Evolutionary conservation across 2,797 vertebrate species (phyloP), one percentile per base, ranked within the genome.

Genomic region (Eospalax fontanierii): DNA sequence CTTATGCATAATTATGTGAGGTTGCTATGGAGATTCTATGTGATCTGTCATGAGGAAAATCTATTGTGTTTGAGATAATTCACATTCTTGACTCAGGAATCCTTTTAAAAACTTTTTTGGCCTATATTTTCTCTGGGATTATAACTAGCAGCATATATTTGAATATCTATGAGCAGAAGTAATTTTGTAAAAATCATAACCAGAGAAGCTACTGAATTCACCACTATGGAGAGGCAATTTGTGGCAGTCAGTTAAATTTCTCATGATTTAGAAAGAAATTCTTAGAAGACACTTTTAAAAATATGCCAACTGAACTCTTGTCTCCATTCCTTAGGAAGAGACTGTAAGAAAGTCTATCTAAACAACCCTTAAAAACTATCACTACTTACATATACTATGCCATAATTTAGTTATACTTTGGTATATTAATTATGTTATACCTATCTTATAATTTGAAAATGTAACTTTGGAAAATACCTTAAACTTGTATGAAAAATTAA

Each of bases 21-120:
- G 98, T 98, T 98, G 97, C 98, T 98, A 98, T 96, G 98, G 98
- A 97, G 98, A 98, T 98, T 98, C 94, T 50, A 59, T 94, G 96
- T 98, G 97, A 98, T 98, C 98, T 98, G 94, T 98, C 98, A 98
- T 91, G 95, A 98, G 96, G 94, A 98, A 98, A 98, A 98, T 97
- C 98, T 94, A 97, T 97, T 95, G 97, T 98, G 96, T 97, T 98
- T 95, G 95, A 97, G 97, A 97, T 97, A 88, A 98, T 98, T 95
- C 95, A 97, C 71, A n/a, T 79, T 92, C 97, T 97, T 97, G 97
- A 98, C 96, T 76, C 0, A 91, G 50, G 50, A 95, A 98, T 97
- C 84, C 71, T 91, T 87, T 11, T 71, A 33, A 22, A 33, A 61
- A 33, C 26, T 15, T 35, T 10, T 59, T 35, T 78, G 3, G 22